Evolutionary conservation across 2,888 invertebrate genomes (phyloP).

Genomic region (Folsomia manolachei): DNA sequence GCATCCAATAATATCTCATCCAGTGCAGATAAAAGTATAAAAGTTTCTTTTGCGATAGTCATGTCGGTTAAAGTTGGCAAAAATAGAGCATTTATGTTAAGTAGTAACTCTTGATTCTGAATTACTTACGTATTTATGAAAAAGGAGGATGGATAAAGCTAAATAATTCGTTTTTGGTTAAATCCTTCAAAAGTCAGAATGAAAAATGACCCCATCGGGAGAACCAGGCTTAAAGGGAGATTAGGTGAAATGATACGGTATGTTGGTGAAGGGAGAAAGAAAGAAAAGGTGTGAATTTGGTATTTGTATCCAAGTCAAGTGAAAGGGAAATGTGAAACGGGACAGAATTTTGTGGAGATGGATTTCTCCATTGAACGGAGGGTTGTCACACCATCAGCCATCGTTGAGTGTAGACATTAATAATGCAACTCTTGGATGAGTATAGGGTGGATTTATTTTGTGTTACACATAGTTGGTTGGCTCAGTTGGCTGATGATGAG

Average conservation of each 20-base stretch:
- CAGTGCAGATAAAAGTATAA: no score
- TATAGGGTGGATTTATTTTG: constrained; percentile 2
- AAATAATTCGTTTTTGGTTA: background rate
- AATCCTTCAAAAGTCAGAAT: background rate
- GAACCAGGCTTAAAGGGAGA: background rate
- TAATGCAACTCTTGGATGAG: constrained; percentile 4
- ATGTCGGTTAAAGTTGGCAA: no score
- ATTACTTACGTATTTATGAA: background rate
- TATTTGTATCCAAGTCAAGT: no score
- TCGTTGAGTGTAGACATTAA: constrained; percentile 10
- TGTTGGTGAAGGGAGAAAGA: background rate
- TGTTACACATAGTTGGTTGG: no score
- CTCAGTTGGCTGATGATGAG: constrained; percentile 22
- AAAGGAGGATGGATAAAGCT: no score
- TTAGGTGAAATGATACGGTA: background rate
- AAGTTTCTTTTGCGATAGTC: no score
- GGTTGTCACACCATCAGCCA: background rate
- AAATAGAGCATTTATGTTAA: no score
- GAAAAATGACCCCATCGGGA: background rate
- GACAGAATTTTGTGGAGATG: background rate
- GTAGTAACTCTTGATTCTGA: no score
- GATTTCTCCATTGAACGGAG: background rate
- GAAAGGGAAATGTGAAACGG: constrained; percentile 11
- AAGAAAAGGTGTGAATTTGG: constrained; percentile 16
- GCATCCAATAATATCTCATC: no score